phyloP scores from a whole-genome alignment of 2,113 vertebrate species.

The Phalacrocorax pelagicus region DNA sequence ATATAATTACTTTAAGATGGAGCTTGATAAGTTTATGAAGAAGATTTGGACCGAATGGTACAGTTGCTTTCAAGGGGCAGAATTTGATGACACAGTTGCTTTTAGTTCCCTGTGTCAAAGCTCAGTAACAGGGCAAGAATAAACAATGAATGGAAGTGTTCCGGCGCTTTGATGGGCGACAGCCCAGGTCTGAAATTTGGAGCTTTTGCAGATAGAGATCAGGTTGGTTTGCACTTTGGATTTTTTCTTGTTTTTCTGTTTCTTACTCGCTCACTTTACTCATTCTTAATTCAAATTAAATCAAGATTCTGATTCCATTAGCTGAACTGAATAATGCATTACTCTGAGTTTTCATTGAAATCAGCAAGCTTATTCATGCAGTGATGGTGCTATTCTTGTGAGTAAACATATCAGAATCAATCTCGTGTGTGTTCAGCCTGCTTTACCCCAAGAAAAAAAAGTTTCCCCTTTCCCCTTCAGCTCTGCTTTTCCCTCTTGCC shows the following conservation, averaged over 20 bases:
- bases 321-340: constrained; percentile 41
- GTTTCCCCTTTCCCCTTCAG: neutral
- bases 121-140: neutral
- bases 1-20: neutral
- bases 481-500: neutral
- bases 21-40: neutral
- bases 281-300: constrained; percentile 39
- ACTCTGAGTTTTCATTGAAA: neutral
- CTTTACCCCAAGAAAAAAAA: neutral
- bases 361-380: constrained; percentile 3
- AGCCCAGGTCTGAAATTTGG: neutral
- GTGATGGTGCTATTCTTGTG: neutral
- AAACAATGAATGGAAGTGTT: neutral
- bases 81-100: neutral
- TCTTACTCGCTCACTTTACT: neutral
- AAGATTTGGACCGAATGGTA: neutral
- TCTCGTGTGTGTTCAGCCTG: neutral
- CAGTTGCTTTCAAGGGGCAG: neutral
- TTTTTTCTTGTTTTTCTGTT: neutral
- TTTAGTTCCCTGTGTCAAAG: neutral
- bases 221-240: neutral
- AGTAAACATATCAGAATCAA: constrained; percentile 28
- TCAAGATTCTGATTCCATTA: neutral
- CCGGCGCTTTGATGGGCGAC: neutral
- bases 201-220: neutral